phyloP scores from a whole-genome alignment of 2,113 vertebrate genomes.

The Bothrops jararaca region DNA sequence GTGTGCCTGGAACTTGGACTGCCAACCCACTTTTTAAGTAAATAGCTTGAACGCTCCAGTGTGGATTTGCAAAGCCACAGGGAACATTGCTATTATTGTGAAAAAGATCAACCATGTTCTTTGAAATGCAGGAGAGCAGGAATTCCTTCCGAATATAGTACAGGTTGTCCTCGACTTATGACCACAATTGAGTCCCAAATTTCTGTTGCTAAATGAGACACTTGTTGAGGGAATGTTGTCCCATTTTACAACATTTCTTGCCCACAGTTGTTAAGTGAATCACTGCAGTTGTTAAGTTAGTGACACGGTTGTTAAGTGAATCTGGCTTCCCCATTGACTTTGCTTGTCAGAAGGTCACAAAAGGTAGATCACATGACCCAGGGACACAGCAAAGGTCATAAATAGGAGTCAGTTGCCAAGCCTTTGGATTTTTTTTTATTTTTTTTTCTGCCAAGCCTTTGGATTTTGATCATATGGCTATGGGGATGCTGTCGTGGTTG shows the following conservation, averaged over 20 bases:
- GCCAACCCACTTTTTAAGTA: background rate
- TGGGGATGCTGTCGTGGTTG: background rate
- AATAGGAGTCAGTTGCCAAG: background rate
- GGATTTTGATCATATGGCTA: background rate
- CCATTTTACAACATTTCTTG: background rate
- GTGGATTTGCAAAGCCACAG: constrained; percentile 1
- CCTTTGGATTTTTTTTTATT: background rate
- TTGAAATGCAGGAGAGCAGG: background rate
- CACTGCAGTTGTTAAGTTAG: background rate
- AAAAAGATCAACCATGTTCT: background rate
- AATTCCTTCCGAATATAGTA: background rate
- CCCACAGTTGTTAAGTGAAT: background rate
- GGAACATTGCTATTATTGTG: background rate
- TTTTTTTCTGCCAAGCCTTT: background rate
- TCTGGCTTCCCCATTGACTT: background rate
- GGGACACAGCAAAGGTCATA: background rate
- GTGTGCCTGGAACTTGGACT: background rate
- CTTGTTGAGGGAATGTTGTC: background rate
- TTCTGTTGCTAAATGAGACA: background rate
- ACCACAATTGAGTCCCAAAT: background rate
- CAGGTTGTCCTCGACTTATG: background rate
- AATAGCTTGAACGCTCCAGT: background rate
- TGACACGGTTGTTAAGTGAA: background rate
- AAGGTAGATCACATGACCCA: background rate
- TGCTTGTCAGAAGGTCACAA: background rate